Percentiles rank a stretch among this genome's conserved stretches.
Conservation (phyloP, 2,113 vertebrate species). For the Furnarius figulus region DNA sequence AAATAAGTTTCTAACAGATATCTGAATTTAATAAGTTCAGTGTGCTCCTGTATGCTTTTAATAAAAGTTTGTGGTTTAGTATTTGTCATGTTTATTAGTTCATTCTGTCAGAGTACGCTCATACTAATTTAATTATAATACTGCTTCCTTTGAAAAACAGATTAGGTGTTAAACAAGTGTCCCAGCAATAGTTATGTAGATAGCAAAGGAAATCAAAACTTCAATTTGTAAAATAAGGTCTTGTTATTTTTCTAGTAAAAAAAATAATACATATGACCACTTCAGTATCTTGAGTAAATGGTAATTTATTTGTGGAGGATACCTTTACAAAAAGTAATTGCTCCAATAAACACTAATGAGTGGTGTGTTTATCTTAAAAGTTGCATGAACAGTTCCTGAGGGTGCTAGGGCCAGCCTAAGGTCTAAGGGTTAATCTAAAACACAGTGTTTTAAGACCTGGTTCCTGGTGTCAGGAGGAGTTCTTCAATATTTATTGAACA, state of each 20-base stretch:
- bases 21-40: neutral
- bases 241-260: slow-evolving; percentile 33
- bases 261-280: slow-evolving; percentile 4
- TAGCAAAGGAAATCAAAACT: neutral
- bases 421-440: slow-evolving; percentile 72
- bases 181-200: neutral
- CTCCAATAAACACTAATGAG: slow-evolving; percentile 60
- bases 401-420: slow-evolving; percentile 37
- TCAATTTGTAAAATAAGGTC: slow-evolving; percentile 1
- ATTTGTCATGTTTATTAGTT: slow-evolving; percentile 18
- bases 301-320: slow-evolving; percentile 65
- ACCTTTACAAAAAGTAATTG: slow-evolving; percentile 67
- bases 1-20: neutral
- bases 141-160: slow-evolving; percentile 15
- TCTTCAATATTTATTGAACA: slow-evolving; percentile 28
- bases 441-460: slow-evolving; percentile 34
- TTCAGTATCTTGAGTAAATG: slow-evolving; percentile 20
- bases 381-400: slow-evolving; percentile 58
- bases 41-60: neutral
- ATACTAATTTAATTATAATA: neutral
- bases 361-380: slow-evolving; percentile 67
- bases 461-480: slow-evolving; percentile 6
- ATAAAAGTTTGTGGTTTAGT: neutral
- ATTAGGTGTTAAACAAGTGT: slow-evolving; percentile 28
- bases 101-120: neutral